Conservation (phyloP, 2,888 invertebrate genomes). For the Eupithecia inturbata region DNA sequence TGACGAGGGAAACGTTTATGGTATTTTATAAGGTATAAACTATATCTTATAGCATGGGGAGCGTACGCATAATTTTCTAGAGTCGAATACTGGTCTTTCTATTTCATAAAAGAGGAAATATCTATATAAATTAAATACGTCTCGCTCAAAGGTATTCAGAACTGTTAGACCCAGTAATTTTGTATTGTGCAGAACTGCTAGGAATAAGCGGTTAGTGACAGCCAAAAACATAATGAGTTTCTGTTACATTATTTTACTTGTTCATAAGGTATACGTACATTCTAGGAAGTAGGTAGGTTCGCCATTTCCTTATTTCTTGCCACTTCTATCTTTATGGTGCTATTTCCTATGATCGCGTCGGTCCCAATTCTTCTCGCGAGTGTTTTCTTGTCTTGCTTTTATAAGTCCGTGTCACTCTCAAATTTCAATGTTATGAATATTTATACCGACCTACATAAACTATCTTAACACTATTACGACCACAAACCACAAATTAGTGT, state of each 20-base stretch:
- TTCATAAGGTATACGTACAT: neutral
- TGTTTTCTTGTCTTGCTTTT: neutral
- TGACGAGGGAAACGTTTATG: constrained; percentile 25
- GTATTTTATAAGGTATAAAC: constrained; percentile 21
- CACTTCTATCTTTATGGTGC: neutral
- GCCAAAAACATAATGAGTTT: neutral
- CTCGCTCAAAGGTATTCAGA: neutral
- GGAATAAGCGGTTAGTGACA: neutral
- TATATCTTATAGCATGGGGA: neutral
- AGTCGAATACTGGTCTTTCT: neutral
- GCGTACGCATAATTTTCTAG: neutral
- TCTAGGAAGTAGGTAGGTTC: neutral
- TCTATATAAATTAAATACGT: neutral
- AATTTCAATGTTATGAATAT: neutral
- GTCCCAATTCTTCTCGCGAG: neutral
- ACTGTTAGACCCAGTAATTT: too few relatives aligned
- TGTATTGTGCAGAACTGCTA: neutral
- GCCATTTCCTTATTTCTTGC: neutral
- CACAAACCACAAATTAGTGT: constrained; percentile 46
- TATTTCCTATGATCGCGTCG: too few relatives aligned
- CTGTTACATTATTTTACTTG: neutral
- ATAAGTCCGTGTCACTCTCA: neutral
- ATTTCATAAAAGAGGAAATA: neutral
- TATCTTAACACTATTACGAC: constrained; percentile 12
- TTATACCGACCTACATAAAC: neutral